phyloP scores from a whole-genome alignment of 1,140 invertebrate species.

The Magallana angulata region DNA sequence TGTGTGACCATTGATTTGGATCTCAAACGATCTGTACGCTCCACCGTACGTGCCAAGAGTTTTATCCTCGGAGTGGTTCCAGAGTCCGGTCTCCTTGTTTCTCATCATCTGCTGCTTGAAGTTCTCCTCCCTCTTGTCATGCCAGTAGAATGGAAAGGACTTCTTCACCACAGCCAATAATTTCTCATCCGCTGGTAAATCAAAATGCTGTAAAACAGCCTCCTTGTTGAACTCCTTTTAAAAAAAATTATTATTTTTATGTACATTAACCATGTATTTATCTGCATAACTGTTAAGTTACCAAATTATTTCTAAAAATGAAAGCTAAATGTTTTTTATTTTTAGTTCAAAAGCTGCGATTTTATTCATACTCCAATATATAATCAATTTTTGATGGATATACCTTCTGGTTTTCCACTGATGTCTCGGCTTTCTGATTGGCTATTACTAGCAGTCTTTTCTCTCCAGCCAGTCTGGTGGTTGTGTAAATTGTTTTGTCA shows the following conservation, averaged over 20 bases:
- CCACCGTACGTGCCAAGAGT: slow-evolving; percentile 34
- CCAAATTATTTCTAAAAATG: too few relatives aligned
- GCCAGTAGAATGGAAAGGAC: slow-evolving; percentile 76
- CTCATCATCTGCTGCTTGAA: slow-evolving; percentile 40
- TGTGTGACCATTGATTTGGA: slow-evolving; percentile 70
- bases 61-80: slow-evolving; percentile 30
- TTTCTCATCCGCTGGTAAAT: slow-evolving; percentile 73
- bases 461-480: slow-evolving; percentile 78
- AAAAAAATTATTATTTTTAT: neutral
- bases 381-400: neutral
- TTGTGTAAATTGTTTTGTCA: slow-evolving; percentile 84
- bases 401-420: slow-evolving; percentile 82
- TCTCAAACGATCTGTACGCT: slow-evolving; percentile 51
- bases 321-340: too few relatives aligned
- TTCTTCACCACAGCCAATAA: slow-evolving; percentile 72
- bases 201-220: slow-evolving; percentile 77
- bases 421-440: slow-evolving; percentile 83
- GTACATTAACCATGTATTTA: too few relatives aligned
- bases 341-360: too few relatives aligned
- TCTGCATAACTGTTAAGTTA: too few relatives aligned
- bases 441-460: slow-evolving; percentile 83
- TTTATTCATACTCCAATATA: neutral
- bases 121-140: slow-evolving; percentile 72
- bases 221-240: slow-evolving; percentile 74
- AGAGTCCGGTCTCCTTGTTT: slow-evolving; percentile 12